These are phyloP conservation scores for Oreochromis aureus DNA, from an alignment of 2,113 vertebrate species.

Conservation along the genomic window DNA sequence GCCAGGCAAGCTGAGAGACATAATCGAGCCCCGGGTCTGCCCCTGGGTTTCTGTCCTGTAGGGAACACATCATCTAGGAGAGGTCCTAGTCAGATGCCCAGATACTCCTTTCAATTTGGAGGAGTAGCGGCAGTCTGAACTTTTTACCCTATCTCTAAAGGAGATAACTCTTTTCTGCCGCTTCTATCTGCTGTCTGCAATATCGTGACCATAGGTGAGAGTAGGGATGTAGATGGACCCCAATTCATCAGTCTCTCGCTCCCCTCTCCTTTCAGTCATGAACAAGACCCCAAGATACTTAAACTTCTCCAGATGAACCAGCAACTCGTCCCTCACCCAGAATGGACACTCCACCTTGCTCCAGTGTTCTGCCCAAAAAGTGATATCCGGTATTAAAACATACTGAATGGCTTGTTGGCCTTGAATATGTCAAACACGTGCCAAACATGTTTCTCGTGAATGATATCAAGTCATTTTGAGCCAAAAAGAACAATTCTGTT, in stretches of 20 bases:
- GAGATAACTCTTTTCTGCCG: background rate
- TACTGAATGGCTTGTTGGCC: background rate
- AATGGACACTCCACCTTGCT: background rate
- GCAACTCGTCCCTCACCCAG: background rate
- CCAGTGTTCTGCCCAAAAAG: background rate
- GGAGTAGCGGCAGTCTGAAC: background rate
- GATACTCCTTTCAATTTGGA: background rate
- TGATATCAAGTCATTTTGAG: background rate
- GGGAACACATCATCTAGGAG: background rate
- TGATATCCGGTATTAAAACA: background rate
- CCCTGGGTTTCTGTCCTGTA: background rate
- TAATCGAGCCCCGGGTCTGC: background rate
- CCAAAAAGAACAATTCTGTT: background rate
- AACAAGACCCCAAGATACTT: background rate
- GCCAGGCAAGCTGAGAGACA: background rate
- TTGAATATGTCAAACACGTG: background rate
- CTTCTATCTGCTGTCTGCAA: background rate
- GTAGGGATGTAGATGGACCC: background rate
- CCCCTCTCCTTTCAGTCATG: background rate
- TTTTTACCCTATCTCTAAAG: background rate
- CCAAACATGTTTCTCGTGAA: background rate
- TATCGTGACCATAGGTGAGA: background rate
- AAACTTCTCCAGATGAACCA: background rate
- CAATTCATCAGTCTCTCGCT: background rate
- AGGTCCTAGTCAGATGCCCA: background rate